Base-by-base conservation (phyloP, 2,113 vertebrate genomes). In the Xenotilapia caudafasciata region DNA sequence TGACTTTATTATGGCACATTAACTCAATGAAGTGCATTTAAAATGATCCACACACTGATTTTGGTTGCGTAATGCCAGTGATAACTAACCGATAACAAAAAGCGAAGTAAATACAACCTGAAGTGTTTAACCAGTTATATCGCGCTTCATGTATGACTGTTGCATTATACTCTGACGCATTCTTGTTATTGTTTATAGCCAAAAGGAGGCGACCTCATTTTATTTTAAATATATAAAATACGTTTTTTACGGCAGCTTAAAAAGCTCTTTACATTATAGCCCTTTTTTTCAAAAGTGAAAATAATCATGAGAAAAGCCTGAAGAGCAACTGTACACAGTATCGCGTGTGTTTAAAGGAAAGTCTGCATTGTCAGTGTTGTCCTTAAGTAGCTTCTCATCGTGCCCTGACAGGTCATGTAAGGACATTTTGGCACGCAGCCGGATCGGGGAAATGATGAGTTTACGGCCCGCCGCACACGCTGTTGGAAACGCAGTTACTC, bases 361-460 rank as follows among this genome's bases (percentile, higher is more conserved):
- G 26, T 79, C 28, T 14, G 49, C 55, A 38, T 21, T 35, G 86
- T 80, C 80, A 42, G 84, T 38, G 79, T 31, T 94, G 94, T 93
- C 95, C 94, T 95, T 79, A 87, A 73, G 89, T 94, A 89, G 90
- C 95, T 94, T 51, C 80, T 91, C 49, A 13, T 60, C 4, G 60
- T 40, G 31, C 86, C 38, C 68, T 42, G 45, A 9, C 86, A 40
- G 95, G 95, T 96, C 94, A 95, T 82, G 55, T 92, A 80, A 94
- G 95, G 95, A 96, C 95, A 92, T 1, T 1, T n/a, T 88, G 94
- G 92, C 93, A 81, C 2, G 6, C 56, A 54, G 88, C 90, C 88
- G 10, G n/a, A 6, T n/a, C 14, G 21, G 42, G 49, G 55, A 83
- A 83, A 65, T 73, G 3, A 15, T 3, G 12, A 8, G 56, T 83